Percentiles rank a stretch among this genome's conserved stretches.
phyloP scores from a whole-genome alignment of 92 coral and sea anemone species.

The Bergia puertoricense region DNA sequence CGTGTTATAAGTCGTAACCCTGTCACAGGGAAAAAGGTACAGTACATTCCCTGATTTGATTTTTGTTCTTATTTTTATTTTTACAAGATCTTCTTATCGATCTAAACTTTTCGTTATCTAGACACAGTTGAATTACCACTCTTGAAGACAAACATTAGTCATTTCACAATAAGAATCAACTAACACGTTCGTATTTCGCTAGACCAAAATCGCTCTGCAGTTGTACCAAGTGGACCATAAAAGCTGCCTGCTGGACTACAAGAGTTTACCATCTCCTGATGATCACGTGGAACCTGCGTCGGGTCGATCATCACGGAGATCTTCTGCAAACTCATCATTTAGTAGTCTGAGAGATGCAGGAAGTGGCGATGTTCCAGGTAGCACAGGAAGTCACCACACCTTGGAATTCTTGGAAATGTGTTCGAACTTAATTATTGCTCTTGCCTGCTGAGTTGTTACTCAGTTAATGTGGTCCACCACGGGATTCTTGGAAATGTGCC shows the following conservation, averaged over 20 bases:
- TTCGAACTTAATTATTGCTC: conserved; percentile 87
- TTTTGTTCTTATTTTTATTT: no score
- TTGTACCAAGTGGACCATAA: conserved; percentile 96
- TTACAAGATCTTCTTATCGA: background rate
- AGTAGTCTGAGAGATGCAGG: conserved; percentile 89
- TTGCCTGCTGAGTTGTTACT: conserved; percentile 71
- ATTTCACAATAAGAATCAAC: background rate
- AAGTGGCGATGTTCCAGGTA: conserved; percentile 42
- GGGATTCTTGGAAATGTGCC: background rate
- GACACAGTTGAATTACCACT: no score
- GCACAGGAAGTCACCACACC: conserved; percentile 77
- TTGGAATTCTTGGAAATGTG: conserved; percentile 98
- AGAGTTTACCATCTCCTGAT: conserved; percentile 79
- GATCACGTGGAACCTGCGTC: conserved; percentile 51
- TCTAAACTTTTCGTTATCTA: no score
- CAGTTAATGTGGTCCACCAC: background rate
- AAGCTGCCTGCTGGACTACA: conserved; percentile 92
- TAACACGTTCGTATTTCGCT: conserved; percentile 1
- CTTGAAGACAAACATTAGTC: background rate
- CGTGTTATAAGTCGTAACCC: conserved; percentile 81
- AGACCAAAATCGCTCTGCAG: conserved; percentile 93
- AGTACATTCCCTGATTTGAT: background rate
- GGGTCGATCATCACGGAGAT: conserved; percentile 72
- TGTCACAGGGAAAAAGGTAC: conserved; percentile 84
- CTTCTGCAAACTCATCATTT: conserved; percentile 91